Evolutionary conservation across 2,888 invertebrate species (phyloP).

Genomic region (Willowsia nigromaculata): DNA sequence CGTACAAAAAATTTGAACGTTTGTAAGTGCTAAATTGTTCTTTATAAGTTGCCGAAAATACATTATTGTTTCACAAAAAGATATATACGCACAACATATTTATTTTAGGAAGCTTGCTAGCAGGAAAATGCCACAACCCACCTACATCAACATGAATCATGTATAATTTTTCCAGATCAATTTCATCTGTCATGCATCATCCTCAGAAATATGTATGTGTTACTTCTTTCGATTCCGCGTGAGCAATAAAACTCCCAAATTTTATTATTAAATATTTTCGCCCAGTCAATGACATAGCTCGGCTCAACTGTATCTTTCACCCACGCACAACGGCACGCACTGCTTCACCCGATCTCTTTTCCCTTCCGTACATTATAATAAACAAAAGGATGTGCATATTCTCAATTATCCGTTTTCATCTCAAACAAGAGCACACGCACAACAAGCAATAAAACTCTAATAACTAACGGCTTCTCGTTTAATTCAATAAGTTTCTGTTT

Average conservation of each 20-base stretch:
- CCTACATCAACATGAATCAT: neutral
- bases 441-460: conserved; percentile 33
- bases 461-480: conserved; percentile 10
- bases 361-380: neutral
- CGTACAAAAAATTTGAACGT: no score
- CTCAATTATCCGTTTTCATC: neutral
- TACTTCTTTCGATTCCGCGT: neutral
- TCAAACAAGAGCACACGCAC: conserved; percentile 3
- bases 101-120: no score
- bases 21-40: no score
- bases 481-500: conserved; percentile 49
- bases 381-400: conserved; percentile 14
- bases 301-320: conserved; percentile 2
- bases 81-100: no score
- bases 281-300: neutral
- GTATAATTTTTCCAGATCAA: neutral
- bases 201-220: neutral
- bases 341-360: neutral
- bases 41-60: no score
- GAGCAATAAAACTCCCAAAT: no score
- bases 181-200: conserved; percentile 31
- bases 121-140: no score
- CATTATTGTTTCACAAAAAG: no score
- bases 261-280: neutral
- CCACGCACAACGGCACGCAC: conserved; percentile 37